Evolutionary conservation across 2,888 invertebrate genomes (phyloP), one percentile per base, ranked within the genome.

Genomic region (Sialis fuliginosa): DNA sequence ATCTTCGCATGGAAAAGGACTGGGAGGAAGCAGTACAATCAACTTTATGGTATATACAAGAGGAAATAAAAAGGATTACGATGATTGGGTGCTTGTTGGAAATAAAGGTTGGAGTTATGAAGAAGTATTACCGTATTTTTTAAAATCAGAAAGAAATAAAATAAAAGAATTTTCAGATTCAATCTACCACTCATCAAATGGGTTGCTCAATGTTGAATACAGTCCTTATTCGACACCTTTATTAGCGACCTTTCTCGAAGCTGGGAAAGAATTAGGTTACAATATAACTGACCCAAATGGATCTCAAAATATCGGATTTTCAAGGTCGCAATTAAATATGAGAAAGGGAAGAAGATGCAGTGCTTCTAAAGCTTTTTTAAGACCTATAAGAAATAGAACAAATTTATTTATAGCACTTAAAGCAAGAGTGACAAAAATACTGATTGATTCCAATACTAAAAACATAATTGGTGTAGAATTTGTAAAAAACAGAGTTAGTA

Each of bases 1-100:
- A 54, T 77, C 81, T 72, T 81, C 83, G 0, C 71, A 81, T 43
- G 90, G 90, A 0, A 82, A 81, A 58, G 84, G 81, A 1, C 59
- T 88, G 12, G 91, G 91, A 0, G 90, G 90, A 0, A 80, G 81
- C 3, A 86, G 86, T 32, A 79, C 86, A 6, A 78, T 87, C 5
- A 90, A 91, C 64, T 88, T 80, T 57, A 81, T 91, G 79, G 67
- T 87, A 2, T 89, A 90, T 60, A 77, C 85, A 0, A 70, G 91
- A 43, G 89, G 89, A 0, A 81, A 86, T 56, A 77, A 77, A 9
- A 67, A 67, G 40, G 90, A 91, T 66, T 92, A 81, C 59, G 82
- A 92, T 58, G 69, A 74, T 45, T 91, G 91, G 91, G 78, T 72
- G n/a, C 64, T 64, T 30, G 67, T 79, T 60, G 90, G 89, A 0